Evolutionary conservation across 2,888 invertebrate genomes (phyloP).

Genomic region (Cataglyphis cursor): DNA sequence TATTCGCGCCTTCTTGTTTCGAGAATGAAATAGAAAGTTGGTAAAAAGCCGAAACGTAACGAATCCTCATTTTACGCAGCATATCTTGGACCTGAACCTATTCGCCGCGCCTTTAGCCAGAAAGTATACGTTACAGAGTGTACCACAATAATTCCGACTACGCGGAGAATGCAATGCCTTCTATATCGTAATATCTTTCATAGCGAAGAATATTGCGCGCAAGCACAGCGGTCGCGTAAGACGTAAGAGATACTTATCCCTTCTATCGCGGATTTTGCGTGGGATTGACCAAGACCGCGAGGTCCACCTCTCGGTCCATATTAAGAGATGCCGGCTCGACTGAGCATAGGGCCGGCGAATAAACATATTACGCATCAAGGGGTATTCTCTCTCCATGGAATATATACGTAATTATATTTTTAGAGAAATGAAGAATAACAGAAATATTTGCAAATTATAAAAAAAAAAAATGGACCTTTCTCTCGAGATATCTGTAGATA

Average conservation of each 20-base stretch:
- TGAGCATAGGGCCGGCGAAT: constrained; percentile 35
- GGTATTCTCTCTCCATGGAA: not conserved
- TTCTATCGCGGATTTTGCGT: constrained; percentile 65
- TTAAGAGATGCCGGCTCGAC: constrained; percentile 63
- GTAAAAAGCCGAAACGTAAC: not conserved
- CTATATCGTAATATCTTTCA: constrained; percentile 9
- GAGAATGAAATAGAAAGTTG: constrained; percentile 10
- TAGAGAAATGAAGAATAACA: not conserved
- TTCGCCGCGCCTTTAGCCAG: not conserved
- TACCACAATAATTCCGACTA: constrained; percentile 16
- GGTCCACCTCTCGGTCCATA: constrained; percentile 64
- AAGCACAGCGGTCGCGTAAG: constrained; percentile 57
- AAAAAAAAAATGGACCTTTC: not conserved
- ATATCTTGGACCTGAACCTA: not conserved
- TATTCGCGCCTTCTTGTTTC: not conserved
- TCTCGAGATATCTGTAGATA: not conserved
- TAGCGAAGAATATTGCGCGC: constrained; percentile 39
- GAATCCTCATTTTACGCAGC: constrained; percentile 2
- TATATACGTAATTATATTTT: not conserved
- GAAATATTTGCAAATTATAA: not conserved
- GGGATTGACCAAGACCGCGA: constrained; percentile 66
- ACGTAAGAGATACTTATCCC: constrained; percentile 66
- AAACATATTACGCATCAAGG: constrained; percentile 20
- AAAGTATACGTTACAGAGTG: not conserved
- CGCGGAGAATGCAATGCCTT: constrained; percentile 25